phyloP scores from a whole-genome alignment of 2,113 vertebrate genomes.

The Struthidea cinerea region DNA sequence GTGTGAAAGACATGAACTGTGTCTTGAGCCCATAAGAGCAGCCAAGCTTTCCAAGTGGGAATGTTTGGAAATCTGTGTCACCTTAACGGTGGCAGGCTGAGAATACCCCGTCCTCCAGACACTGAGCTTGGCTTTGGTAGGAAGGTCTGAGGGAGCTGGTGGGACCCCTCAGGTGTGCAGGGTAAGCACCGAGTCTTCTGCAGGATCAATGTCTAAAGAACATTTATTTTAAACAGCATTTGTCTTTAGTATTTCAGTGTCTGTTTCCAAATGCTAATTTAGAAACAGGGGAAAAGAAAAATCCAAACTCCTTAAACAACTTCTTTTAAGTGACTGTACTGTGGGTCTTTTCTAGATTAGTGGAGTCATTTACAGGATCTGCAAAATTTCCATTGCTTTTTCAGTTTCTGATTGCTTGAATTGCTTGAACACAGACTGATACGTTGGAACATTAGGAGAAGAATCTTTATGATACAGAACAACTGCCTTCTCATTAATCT shows the following conservation, averaged over 20 bases:
- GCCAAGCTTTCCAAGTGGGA: neutral
- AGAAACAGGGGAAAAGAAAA: neutral
- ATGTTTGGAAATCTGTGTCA: neutral
- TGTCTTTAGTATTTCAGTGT: neutral
- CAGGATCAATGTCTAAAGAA: neutral
- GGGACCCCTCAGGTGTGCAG: neutral
- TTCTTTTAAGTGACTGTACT: neutral
- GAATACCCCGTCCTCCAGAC: neutral
- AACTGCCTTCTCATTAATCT: conserved; percentile 75
- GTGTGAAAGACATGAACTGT: neutral
- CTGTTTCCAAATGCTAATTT: neutral
- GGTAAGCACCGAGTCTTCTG: neutral
- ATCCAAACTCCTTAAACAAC: neutral
- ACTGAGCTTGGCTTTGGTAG: neutral
- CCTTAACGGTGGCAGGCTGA: neutral
- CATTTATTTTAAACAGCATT: neutral
- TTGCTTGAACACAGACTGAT: conserved; percentile 55
- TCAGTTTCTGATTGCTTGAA: conserved; percentile 30
- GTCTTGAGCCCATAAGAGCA: neutral
- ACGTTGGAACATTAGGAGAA: conserved; percentile 46
- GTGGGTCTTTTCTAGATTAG: conserved; percentile 22
- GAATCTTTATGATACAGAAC: conserved; percentile 73
- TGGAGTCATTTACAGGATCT: neutral
- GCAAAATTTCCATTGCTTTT: conserved; percentile 7
- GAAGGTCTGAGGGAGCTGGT: neutral